Percentiles rank a stretch among this genome's conserved stretches.
Conservation (phyloP, 1,140 invertebrate genomes). For the Panonychus citri region DNA sequence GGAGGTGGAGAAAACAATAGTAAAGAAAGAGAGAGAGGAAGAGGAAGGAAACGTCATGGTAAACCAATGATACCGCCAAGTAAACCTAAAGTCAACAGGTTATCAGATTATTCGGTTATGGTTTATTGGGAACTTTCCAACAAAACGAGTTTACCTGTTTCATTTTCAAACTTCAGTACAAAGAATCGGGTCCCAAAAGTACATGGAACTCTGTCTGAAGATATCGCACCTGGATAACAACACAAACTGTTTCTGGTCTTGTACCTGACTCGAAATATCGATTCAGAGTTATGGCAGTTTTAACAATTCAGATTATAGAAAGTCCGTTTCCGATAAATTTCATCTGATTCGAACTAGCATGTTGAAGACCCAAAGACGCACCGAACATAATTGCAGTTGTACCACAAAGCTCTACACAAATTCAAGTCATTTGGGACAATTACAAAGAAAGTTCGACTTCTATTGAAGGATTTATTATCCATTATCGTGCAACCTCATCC, state of each 20-base stretch:
- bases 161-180: conserved; percentile 77
- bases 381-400: not conserved
- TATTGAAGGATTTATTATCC: conserved; percentile 60
- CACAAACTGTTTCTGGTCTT: conserved; percentile 51
- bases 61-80: conserved; percentile 56
- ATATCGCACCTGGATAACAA: conserved; percentile 47
- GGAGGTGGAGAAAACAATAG: too few relatives aligned
- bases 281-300: conserved; percentile 75
- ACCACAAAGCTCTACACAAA: not conserved
- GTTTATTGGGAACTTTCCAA: conserved; percentile 58
- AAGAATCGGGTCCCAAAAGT: conserved; percentile 31
- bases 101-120: conserved; percentile 75
- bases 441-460: not conserved
- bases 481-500: conserved; percentile 51
- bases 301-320: conserved; percentile 73
- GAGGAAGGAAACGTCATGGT: conserved; percentile 22
- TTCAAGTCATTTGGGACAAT: not conserved
- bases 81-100: conserved; percentile 52
- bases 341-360: not conserved
- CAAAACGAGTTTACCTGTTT: conserved; percentile 49
- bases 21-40: too few relatives aligned
- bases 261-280: conserved; percentile 29
- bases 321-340: conserved; percentile 40
- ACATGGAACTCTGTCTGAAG: conserved; percentile 51
- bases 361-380: not conserved